Base-by-base conservation (phyloP, 1,140 invertebrate species). In the Cotesia glomerata region DNA sequence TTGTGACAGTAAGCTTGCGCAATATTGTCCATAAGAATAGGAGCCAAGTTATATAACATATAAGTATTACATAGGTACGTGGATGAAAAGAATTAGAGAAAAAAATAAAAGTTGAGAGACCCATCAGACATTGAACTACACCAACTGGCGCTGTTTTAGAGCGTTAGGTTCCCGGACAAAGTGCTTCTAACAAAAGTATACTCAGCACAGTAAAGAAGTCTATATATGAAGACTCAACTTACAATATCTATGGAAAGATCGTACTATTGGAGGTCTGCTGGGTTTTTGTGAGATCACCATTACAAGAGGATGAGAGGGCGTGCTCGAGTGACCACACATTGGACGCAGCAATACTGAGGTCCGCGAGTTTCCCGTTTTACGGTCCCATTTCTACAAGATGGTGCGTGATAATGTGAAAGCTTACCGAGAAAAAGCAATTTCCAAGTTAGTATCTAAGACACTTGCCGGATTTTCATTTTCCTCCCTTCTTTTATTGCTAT, bases 341-440 rank as follows among this genome's bases (percentile, higher is more conserved):
- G 83, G 81, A 84, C 78, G 77, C 76, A 82, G 81, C 78, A 81
- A 81, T 79, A 82, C 80, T 77, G 71, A 45, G 11, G 39, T 11
- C 11, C 39, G 39, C 39, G 73, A 74, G 61, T 82, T 78, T 58
- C 79, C 78, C 80, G 77, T 84, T 85, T 85, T 84, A 82, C 82
- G 77, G 77, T 81, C 81, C 82, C 80, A 86, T 86, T 86, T 76
- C 78, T 80, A 78, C 84, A 86, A 84, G 83, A 85, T 86, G 84
- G 83, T 81, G 82, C 83, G 81, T 84, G 82, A 85, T 85, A 85
- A 85, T 45, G 39, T 85, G 80, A 81, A 75, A 81, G 78, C 82
- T 85, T 84, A 85, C 82, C 82, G 77, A 78, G 80, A 80, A 84
- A 84, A 85, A 84, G 82, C 84, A 85, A 85, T 85, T 85, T 85